phyloP scores from a whole-genome alignment of 2,113 vertebrate species.

The Meriones unguiculatus region DNA sequence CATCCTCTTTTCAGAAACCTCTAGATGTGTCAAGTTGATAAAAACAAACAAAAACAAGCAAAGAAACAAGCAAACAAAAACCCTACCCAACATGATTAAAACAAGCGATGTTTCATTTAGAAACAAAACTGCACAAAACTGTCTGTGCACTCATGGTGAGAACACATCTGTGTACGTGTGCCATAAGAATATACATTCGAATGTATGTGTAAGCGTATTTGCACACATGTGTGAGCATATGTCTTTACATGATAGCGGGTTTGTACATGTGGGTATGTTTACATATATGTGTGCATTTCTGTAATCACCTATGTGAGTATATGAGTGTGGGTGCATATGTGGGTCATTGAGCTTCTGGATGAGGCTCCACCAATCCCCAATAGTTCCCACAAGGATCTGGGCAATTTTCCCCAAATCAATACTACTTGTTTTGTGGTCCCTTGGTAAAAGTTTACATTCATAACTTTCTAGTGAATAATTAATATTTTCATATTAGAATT shows the following conservation, averaged over 20 bases:
- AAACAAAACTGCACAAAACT: neutral
- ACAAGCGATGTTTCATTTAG: neutral
- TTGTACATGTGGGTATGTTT: neutral
- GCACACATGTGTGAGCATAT: neutral
- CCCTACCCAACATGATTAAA: neutral
- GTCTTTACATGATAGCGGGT: neutral
- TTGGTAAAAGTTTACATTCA: neutral
- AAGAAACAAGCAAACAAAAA: too few relatives aligned
- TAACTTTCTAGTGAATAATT: slow-evolving; percentile 27
- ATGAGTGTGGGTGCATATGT: fast-evolving
- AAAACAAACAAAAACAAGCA: neutral
- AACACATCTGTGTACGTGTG: neutral
- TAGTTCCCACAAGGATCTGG: neutral
- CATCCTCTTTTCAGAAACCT: neutral
- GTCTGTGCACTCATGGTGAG: too few relatives aligned
- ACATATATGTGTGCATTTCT: neutral
- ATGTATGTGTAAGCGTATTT: neutral
- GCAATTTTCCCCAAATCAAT: neutral
- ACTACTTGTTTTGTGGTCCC: neutral
- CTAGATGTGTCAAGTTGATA: neutral
- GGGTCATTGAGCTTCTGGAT: neutral
- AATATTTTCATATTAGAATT: neutral
- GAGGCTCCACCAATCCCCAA: neutral
- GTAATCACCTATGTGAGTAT: neutral
- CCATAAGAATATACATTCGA: too few relatives aligned